Evolutionary conservation across 2,113 vertebrate genomes (phyloP).

Genomic region (Puntigrus tetrazona): DNA sequence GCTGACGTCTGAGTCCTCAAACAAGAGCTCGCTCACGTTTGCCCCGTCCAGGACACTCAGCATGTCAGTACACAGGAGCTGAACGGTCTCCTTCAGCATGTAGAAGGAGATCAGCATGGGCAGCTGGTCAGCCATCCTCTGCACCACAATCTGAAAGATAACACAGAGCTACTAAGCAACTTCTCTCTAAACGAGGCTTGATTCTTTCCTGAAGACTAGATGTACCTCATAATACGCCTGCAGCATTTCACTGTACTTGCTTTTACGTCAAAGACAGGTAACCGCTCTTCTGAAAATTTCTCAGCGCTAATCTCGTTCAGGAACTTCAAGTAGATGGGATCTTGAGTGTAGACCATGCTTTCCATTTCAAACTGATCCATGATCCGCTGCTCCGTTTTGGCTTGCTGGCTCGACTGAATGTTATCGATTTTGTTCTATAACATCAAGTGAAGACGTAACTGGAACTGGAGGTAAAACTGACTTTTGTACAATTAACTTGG

Average conservation of each 20-base stretch:
- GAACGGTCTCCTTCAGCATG: conserved; percentile 55
- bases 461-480: too few relatives aligned
- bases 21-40: conserved; percentile 48
- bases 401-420: conserved; percentile 55
- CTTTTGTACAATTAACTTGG: too few relatives aligned
- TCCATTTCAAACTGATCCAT: conserved; percentile 61
- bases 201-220: background rate
- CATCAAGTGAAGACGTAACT: background rate
- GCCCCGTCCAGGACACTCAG: conserved; percentile 52
- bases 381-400: conserved; percentile 51
- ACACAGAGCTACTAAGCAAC: background rate
- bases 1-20: conserved; percentile 51
- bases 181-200: background rate
- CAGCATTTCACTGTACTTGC: conserved; percentile 56
- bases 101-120: conserved; percentile 59
- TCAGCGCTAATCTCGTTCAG: conserved; percentile 14
- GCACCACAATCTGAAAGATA: conserved; percentile 49
- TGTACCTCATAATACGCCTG: conserved; percentile 53
- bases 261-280: conserved; percentile 33
- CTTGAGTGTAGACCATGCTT: conserved; percentile 58
- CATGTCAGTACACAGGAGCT: conserved; percentile 56
- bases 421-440: conserved; percentile 58
- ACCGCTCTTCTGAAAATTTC: conserved; percentile 30
- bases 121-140: conserved; percentile 59
- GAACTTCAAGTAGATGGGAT: conserved; percentile 49